Base-by-base conservation (phyloP, 2,888 invertebrate genomes). In the Acholoe squamosa region DNA sequence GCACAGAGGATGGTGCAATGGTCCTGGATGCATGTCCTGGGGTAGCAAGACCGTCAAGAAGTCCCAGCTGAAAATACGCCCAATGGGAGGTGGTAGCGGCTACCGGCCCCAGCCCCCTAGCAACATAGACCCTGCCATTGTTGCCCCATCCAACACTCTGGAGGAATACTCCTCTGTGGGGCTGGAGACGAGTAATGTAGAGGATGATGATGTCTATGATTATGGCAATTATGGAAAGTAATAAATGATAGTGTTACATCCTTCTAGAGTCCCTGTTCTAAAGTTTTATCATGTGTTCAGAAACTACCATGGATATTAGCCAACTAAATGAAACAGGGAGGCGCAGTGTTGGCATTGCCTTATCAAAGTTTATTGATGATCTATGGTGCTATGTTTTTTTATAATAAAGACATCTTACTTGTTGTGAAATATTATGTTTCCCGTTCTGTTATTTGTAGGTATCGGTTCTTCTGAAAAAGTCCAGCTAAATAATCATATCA, bases 1-100 rank as follows among this genome's bases (percentile, higher is more conserved):
- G 14, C 91, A 92, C 89, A 52, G 92, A 31, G 84, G 56, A 25
- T 91, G 89, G 90, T 92, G 92, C 84, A 80, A 91, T n/a, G 86
- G 86, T n/a, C 76, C 86, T 0, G 90, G 91, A 1, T 91, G 91
- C 52, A 89, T 91, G 91, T 89, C 67, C 33, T 91, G 86, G 86
- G 91, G 91, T 1, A 91, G 89, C 25, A 71, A 61, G 84, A 71
- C 34, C 22, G 77, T 77, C 19, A 91, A 91, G 91, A 91, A 91
- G 89, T 61, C 84, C 14, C 52, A 89, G 89, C 28, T 91, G 33
- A 91, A 91, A 56, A 84, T 91, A 16, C 84, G 91, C 22, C 89
- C 89, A 1, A 88, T 88, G 89, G 84, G 5, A 33, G 84, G 84
- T 10, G 10, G 10, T 22, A 16, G 34, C 7, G 33, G 34, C 22